phyloP scores from a whole-genome alignment of 2,113 vertebrate genomes.

The Polypterus bichir region DNA sequence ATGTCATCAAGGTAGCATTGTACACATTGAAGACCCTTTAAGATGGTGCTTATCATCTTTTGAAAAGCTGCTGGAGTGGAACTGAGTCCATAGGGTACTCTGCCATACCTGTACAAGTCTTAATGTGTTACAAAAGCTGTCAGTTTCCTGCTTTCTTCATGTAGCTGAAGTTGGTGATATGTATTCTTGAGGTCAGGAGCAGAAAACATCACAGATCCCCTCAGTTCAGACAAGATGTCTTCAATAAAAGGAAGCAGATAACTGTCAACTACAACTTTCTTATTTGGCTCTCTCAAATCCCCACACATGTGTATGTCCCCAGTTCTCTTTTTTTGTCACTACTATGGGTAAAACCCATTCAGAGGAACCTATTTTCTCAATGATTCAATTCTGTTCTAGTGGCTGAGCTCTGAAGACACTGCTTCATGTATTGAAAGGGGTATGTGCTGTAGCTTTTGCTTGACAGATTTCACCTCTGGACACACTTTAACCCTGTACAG shows the following conservation, averaged over 20 bases:
- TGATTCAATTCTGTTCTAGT: too few species aligned
- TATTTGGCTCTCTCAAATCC: too few species aligned
- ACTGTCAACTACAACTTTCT: not conserved
- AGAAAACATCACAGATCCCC: conserved; percentile 15
- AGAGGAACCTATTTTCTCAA: too few species aligned
- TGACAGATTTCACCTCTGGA: conserved; percentile 1
- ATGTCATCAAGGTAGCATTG: conserved; percentile 21
- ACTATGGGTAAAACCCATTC: too few species aligned
- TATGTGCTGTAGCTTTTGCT: conserved; percentile 6
- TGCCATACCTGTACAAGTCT: conserved; percentile 12
- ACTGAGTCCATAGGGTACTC: conserved; percentile 15
- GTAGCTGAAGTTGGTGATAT: conserved; percentile 5
- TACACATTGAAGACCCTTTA: conserved; percentile 8
- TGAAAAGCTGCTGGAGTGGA: conserved; percentile 16
- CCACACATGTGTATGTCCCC: too few species aligned
- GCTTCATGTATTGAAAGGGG: conserved; percentile 8
- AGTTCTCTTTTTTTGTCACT: too few species aligned
- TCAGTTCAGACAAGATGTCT: conserved; percentile 7
- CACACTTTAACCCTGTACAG: conserved; percentile 6
- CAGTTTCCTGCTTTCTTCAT: conserved; percentile 3
- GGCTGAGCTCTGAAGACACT: not conserved
- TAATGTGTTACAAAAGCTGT: conserved; percentile 19
- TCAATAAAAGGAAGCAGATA: conserved; percentile 13
- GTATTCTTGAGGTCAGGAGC: conserved; percentile 9
- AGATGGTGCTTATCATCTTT: conserved; percentile 13